Conservation (phyloP, 2,113 vertebrate genomes). For the Coracopsis vasa region DNA sequence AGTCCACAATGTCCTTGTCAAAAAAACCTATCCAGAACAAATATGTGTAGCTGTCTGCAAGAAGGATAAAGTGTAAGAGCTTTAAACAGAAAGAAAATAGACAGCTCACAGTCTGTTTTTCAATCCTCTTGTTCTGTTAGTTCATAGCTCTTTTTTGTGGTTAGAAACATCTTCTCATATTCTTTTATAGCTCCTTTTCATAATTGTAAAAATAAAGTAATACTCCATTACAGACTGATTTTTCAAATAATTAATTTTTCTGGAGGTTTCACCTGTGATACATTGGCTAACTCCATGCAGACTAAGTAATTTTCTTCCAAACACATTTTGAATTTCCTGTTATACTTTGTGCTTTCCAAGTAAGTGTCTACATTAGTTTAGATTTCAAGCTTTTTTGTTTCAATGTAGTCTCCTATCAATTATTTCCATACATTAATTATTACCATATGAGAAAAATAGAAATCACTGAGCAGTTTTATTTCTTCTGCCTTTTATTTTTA, state of each 20-base stretch:
- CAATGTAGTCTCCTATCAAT: background rate
- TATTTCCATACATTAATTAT: background rate
- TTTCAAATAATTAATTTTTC: background rate
- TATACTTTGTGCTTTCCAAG: background rate
- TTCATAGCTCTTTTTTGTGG: background rate
- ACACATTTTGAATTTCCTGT: background rate
- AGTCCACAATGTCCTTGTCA: background rate
- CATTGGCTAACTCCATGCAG: background rate
- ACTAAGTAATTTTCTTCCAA: background rate
- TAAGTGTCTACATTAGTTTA: background rate
- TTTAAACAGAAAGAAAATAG: background rate
- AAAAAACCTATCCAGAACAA: background rate
- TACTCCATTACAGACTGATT: background rate
- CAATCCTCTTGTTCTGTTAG: background rate
- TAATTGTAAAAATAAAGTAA: background rate
- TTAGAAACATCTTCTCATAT: background rate
- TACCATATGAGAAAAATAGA: background rate
- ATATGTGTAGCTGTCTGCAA: background rate
- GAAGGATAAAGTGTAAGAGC: background rate
- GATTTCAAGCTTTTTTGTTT: background rate
- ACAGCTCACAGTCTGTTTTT: background rate
- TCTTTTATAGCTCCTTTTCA: background rate
- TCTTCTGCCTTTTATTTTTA: background rate
- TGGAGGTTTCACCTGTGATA: background rate
- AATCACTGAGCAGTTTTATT: background rate